These are phyloP conservation scores for Chloroclysta siterata DNA, from an alignment of 2,888 invertebrate genomes.

Conservation along the genomic window DNA sequence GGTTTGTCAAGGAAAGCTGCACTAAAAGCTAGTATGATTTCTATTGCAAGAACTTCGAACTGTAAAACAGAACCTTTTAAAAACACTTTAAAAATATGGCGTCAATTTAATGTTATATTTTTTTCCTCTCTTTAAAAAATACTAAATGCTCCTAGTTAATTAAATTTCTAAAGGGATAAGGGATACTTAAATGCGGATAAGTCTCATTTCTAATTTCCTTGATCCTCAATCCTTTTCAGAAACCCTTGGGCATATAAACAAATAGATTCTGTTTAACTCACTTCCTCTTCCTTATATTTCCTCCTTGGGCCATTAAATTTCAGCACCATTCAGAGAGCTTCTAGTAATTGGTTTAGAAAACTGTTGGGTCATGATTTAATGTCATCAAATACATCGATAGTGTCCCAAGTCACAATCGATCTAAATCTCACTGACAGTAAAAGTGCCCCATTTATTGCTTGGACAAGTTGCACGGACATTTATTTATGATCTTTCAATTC, in stretches of 20 bases:
- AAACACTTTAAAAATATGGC: not conserved
- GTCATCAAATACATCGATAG: conserved; percentile 60
- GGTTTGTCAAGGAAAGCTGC: not conserved
- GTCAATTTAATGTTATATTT: conserved; percentile 5
- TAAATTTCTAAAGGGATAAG: conserved; percentile 29
- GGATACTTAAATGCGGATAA: conserved; percentile 27
- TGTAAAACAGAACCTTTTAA: not conserved
- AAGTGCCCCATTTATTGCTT: conserved; percentile 60
- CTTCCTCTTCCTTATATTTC: conserved; percentile 27
- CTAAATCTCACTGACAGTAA: conserved; percentile 59
- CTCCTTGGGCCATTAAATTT: conserved; percentile 52
- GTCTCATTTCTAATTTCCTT: conserved; percentile 34
- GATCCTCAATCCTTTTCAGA: conserved; percentile 36
- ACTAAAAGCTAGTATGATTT: not conserved
- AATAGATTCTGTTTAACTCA: conserved; percentile 34
- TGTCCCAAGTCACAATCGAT: conserved; percentile 40
- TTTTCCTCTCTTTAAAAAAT: conserved; percentile 1
- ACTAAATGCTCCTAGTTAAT: conserved; percentile 30
- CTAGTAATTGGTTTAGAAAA: conserved; percentile 51
- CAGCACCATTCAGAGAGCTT: conserved; percentile 48
- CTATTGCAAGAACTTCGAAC: not conserved
- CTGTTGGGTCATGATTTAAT: conserved; percentile 62
- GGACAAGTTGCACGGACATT: conserved; percentile 34
- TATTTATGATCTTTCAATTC: conserved; percentile 22
- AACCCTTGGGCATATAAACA: conserved; percentile 37